phyloP scores from a whole-genome alignment of 2,113 vertebrate genomes.

The Malurus alboscapulatus region DNA sequence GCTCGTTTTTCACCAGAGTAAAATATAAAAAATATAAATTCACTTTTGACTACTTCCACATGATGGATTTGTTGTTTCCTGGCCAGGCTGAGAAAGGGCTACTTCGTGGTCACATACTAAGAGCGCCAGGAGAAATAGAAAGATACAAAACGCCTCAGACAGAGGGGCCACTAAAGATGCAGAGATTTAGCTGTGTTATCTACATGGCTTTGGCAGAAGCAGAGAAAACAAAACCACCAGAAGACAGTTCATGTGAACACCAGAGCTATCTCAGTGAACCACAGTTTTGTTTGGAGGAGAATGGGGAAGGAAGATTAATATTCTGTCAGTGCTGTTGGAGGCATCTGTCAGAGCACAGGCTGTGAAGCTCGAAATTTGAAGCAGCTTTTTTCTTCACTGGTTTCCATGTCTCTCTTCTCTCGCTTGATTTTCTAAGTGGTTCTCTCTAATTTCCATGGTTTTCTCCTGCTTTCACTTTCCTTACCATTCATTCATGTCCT shows the following conservation, averaged over 20 bases:
- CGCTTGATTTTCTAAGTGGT: background rate
- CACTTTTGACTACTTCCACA: background rate
- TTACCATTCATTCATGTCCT: background rate
- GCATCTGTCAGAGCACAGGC: slow-evolving; percentile 11
- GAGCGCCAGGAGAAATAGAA: background rate
- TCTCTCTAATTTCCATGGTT: background rate
- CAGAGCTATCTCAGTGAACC: slow-evolving; percentile 16
- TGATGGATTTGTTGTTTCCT: slow-evolving; percentile 11
- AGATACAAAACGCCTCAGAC: background rate
- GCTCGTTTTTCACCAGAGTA: background rate
- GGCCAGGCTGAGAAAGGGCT: background rate
- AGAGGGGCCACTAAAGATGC: background rate
- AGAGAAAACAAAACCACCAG: slow-evolving; percentile 2
- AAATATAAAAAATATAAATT: slow-evolving; percentile 6
- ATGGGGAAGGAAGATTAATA: background rate
- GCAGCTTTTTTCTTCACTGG: background rate
- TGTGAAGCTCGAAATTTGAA: background rate
- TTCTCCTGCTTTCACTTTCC: background rate
- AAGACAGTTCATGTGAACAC: background rate
- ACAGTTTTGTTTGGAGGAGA: slow-evolving; percentile 11
- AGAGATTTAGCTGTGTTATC: background rate
- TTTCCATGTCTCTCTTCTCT: background rate
- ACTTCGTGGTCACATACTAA: background rate
- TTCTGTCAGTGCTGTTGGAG: background rate
- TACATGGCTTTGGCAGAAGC: background rate